Evolutionary conservation across 2,888 invertebrate species (phyloP).

Genomic region (Cloeon dipterum): DNA sequence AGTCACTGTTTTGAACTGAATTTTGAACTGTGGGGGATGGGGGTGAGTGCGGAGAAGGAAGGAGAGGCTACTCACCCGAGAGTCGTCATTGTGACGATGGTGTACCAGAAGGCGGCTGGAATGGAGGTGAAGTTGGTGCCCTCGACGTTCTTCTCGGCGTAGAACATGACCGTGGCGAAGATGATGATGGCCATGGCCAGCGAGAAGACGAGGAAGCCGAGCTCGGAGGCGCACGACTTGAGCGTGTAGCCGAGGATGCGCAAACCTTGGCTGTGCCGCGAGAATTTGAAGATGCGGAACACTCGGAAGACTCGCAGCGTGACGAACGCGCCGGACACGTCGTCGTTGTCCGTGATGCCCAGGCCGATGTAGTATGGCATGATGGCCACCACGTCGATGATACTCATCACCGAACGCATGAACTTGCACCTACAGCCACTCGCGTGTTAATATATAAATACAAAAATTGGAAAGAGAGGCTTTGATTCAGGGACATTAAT

Average conservation of each 20-base stretch:
- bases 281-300: conserved; percentile 99
- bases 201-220: conserved; percentile 98
- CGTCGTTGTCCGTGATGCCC: conserved; percentile 93
- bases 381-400: conserved; percentile 98
- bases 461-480: no score
- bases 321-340: conserved; percentile 97
- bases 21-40: no score
- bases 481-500: no score
- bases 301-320: conserved; percentile 97
- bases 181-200: conserved; percentile 99
- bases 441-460: no score
- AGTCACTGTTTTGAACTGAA: no score
- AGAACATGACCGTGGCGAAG: conserved; percentile 99
- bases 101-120: conserved; percentile 99
- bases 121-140: conserved; percentile 97
- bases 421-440: conserved; percentile 96
- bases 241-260: conserved; percentile 97
- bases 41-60: background rate
- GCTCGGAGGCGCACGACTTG: conserved; percentile 95
- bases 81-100: conserved; percentile 99
- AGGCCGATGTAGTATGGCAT: conserved; percentile 97
- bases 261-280: conserved; percentile 95
- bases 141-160: conserved; percentile 96
- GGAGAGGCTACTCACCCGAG: conserved; percentile 64
- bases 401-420: conserved; percentile 94